Evolutionary conservation across 2,888 invertebrate genomes (phyloP).

Genomic region (Danaus chrysippus): DNA sequence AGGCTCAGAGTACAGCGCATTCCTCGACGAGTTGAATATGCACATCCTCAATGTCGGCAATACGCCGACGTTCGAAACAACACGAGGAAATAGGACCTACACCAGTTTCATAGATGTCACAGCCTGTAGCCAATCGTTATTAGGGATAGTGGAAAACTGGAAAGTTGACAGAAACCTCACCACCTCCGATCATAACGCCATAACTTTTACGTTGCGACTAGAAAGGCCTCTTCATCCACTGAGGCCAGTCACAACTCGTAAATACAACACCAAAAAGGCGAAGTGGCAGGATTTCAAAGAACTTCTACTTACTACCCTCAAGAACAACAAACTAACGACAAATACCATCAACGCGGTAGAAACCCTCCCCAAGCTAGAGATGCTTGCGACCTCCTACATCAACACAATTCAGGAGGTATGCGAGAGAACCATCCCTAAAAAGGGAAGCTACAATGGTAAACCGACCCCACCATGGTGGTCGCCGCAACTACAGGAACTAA

Average conservation of each 20-base stretch:
- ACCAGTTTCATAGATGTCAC: not conserved
- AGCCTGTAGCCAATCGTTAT: not conserved
- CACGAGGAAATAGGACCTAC: no score
- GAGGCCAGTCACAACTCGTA: not conserved
- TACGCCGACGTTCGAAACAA: no score
- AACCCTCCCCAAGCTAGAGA: no score
- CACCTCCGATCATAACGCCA: not conserved
- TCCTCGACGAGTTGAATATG: no score
- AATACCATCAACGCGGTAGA: no score
- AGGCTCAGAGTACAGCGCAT: no score
- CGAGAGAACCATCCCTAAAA: not conserved
- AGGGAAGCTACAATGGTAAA: not conserved
- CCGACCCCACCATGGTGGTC: not conserved
- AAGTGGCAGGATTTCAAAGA: not conserved
- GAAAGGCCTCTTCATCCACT: no score
- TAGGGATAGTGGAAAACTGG: not conserved
- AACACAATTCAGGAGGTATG: not conserved
- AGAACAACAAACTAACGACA: no score
- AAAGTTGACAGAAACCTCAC: not conserved
- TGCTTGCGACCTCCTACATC: no score
- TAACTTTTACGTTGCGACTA: conserved; percentile 1
- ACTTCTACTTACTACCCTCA: no score
- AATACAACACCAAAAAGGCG: not conserved
- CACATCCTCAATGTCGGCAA: no score
- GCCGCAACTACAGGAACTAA: not conserved